Percentiles rank a stretch among this genome's conserved stretches.
Conservation (phyloP, 23 tunicate genomes). For the Trididemnum nubilum region DNA sequence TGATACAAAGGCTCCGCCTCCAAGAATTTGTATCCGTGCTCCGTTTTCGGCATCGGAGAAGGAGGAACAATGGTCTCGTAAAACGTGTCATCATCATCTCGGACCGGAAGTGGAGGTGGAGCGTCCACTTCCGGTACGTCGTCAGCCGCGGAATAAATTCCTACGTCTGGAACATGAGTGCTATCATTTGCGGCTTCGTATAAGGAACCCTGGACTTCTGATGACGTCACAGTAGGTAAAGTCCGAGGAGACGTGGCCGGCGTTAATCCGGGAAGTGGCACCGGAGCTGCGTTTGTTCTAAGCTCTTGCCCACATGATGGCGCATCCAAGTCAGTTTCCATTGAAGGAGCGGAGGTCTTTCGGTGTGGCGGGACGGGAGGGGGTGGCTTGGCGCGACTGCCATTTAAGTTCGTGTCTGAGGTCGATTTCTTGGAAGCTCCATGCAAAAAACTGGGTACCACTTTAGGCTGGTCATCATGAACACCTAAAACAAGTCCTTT, state of each 20-base stretch:
- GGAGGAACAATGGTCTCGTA: conserved; percentile 47
- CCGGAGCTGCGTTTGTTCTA: background rate
- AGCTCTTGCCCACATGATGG: background rate
- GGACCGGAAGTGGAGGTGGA: conserved; percentile 39
- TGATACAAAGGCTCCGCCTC: conserved; percentile 87
- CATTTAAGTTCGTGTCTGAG: background rate
- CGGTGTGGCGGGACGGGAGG: conserved; percentile 6
- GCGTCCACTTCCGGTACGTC: conserved; percentile 5
- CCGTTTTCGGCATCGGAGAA: conserved; percentile 11
- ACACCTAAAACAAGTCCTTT: too few relatives aligned
- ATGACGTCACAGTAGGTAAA: background rate
- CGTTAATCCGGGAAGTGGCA: background rate
- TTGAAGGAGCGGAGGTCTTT: background rate
- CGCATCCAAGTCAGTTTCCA: background rate
- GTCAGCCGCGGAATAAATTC: conserved; percentile 38
- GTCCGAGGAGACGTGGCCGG: background rate
- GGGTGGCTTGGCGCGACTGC: background rate
- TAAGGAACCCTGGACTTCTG: background rate
- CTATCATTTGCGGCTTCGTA: background rate
- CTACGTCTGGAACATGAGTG: background rate
- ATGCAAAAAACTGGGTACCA: background rate
- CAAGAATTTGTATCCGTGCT: conserved; percentile 54
- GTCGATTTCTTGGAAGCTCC: background rate
- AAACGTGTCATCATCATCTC: conserved; percentile 13
- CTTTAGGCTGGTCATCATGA: background rate